Evolutionary conservation across 1,140 invertebrate species (phyloP).

Genomic region (Coboldia fuscipes): DNA sequence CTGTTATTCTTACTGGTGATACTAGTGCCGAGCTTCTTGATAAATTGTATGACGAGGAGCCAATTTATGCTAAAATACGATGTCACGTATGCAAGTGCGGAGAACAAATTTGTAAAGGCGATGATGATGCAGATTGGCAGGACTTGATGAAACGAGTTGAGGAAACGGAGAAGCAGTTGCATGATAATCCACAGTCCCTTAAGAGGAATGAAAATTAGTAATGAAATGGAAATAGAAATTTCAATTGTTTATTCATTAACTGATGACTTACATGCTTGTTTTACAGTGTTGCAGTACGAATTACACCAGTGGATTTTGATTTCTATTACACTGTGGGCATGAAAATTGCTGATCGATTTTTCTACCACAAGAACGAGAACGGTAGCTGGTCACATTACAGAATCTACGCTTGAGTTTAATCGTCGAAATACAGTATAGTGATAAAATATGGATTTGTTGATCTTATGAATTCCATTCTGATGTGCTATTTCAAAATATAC

Average conservation of each 20-base stretch:
- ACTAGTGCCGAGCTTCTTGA: slow-evolving; percentile 7
- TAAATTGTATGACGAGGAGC: slow-evolving; percentile 12
- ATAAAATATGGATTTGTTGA: no score
- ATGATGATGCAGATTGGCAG: slow-evolving; percentile 7
- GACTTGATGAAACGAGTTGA: slow-evolving; percentile 9
- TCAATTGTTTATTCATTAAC: background rate
- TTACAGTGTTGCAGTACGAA: slow-evolving; percentile 13
- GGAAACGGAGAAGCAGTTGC: slow-evolving; percentile 6
- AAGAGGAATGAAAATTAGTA: slow-evolving; percentile 10
- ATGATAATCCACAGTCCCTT: slow-evolving; percentile 5
- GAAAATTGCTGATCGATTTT: slow-evolving; percentile 13
- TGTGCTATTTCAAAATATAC: no score
- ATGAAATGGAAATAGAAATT: slow-evolving; percentile 2
- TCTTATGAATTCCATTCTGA: no score
- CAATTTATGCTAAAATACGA: slow-evolving; percentile 10
- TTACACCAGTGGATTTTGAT: slow-evolving; percentile 11
- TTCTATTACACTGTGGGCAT: slow-evolving; percentile 10
- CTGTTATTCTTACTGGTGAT: slow-evolving; percentile 8
- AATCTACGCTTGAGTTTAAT: slow-evolving; percentile 11
- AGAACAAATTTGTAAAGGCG: no score
- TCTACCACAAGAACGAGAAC: slow-evolving; percentile 10
- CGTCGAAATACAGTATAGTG: no score
- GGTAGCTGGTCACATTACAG: slow-evolving; percentile 10
- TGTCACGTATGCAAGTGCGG: slow-evolving; percentile 11
- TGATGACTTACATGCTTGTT: background rate